Evolutionary conservation across 2,888 invertebrate genomes (phyloP).

Genomic region (Elgonia sp.): DNA sequence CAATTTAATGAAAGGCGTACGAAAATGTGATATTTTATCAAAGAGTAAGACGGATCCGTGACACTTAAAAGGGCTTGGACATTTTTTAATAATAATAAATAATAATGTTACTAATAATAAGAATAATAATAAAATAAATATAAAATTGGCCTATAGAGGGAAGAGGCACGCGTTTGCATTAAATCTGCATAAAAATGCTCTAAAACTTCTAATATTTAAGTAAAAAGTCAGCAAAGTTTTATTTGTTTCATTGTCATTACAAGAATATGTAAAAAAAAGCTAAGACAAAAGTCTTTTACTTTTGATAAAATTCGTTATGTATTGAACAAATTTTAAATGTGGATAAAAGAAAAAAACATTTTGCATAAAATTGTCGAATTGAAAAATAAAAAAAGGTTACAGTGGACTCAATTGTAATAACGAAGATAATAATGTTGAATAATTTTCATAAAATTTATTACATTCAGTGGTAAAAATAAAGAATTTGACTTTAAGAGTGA

Average conservation of each 20-base stretch:
- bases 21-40: conserved; percentile 60
- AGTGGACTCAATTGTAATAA: conserved; percentile 81
- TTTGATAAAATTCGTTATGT: background rate
- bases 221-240: too few relatives aligned
- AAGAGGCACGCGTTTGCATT: background rate
- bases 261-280: too few relatives aligned
- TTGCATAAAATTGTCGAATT: conserved; percentile 37
- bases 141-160: too few relatives aligned
- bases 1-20: conserved; percentile 65
- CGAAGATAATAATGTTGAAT: conserved; percentile 65
- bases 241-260: too few relatives aligned
- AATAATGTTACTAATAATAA: too few relatives aligned
- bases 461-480: conserved; percentile 40
- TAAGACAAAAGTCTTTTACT: background rate
- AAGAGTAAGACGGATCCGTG: conserved; percentile 8
- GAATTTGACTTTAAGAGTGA: conserved; percentile 19
- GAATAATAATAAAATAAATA: too few relatives aligned
- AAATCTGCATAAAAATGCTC: background rate
- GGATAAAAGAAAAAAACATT: background rate
- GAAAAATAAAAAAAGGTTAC: conserved; percentile 77
- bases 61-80: conserved; percentile 17
- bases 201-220: background rate
- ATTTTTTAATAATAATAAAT: conserved; percentile 21
- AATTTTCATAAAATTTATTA: conserved; percentile 48
- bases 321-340: background rate